Conservation (phyloP, 2,888 invertebrate species). For the Willowsia nigromaculata region DNA sequence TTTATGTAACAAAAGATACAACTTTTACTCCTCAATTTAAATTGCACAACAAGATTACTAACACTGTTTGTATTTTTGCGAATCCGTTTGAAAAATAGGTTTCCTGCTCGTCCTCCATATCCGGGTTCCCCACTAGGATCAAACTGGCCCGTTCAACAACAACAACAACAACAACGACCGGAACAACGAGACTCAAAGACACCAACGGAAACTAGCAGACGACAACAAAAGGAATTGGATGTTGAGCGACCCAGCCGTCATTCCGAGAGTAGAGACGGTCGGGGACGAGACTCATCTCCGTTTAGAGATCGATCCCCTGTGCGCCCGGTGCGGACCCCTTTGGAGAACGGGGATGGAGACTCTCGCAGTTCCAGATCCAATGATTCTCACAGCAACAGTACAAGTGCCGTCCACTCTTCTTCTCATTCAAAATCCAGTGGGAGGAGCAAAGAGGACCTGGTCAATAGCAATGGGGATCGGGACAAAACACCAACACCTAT, state of each 20-base stretch:
- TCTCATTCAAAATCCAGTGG: constrained; percentile 72
- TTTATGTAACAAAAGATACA: constrained; percentile 16
- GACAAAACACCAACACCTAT: constrained; percentile 72
- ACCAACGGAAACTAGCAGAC: constrained; percentile 72
- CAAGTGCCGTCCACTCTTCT: constrained; percentile 73
- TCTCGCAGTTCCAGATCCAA: constrained; percentile 77
- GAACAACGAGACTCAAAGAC: constrained; percentile 75
- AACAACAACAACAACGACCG: constrained; percentile 62
- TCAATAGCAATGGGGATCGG: constrained; percentile 74
- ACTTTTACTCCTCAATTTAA: neutral
- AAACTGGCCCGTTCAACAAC: constrained; percentile 71
- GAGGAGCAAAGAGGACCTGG: constrained; percentile 73
- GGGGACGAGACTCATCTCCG: constrained; percentile 74
- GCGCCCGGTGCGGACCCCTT: constrained; percentile 74
- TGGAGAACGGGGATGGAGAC: constrained; percentile 78
- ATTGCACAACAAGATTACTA: neutral
- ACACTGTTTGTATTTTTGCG: neutral
- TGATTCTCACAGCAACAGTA: constrained; percentile 75
- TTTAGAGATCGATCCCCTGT: constrained; percentile 78
- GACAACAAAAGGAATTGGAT: constrained; percentile 75
- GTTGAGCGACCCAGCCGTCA: constrained; percentile 66
- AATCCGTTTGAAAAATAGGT: constrained; percentile 58
- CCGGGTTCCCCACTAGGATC: constrained; percentile 59
- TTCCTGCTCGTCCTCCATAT: constrained; percentile 73
- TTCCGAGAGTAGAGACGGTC: constrained; percentile 62